A percentile compares a stretch with the other conserved stretches of the same genome.
Evolutionary conservation across 2,888 invertebrate species (phyloP).

Genomic region (Vanessa cardui): DNA sequence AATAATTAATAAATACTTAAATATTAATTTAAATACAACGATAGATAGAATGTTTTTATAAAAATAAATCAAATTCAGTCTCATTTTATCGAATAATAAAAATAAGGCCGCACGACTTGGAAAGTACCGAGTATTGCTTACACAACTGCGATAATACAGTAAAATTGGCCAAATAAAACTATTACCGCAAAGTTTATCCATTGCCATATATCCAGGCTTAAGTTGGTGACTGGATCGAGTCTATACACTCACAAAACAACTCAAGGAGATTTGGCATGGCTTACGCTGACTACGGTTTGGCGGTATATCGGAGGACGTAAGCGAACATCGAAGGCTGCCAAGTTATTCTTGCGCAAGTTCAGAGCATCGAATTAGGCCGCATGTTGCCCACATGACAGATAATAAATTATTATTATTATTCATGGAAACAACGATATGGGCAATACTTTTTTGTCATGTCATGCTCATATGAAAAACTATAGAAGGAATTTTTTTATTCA

Average conservation of each 20-base stretch:
- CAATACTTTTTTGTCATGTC: too few species aligned
- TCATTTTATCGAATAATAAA: neutral
- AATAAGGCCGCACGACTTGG: neutral
- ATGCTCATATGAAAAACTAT: too few species aligned
- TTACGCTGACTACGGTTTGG: constrained; percentile 65
- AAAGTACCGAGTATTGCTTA: constrained; percentile 7
- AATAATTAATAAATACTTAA: too few species aligned
- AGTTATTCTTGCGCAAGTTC: constrained; percentile 48
- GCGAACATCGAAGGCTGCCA: constrained; percentile 60
- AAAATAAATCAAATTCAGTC: too few species aligned
- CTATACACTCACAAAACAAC: constrained; percentile 57
- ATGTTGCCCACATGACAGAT: constrained; percentile 32
- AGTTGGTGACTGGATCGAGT: constrained; percentile 44
- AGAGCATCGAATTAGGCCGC: constrained; percentile 39
- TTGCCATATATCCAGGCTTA: constrained; percentile 42
- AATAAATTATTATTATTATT: constrained; percentile 24
- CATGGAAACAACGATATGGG: neutral
- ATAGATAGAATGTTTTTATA: too few species aligned
- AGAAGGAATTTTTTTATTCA: too few species aligned
- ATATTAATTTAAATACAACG: too few species aligned
- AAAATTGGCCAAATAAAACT: constrained; percentile 39
- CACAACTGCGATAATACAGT: constrained; percentile 22
- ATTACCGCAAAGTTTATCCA: constrained; percentile 42
- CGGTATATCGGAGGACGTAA: constrained; percentile 51
- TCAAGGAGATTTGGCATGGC: constrained; percentile 70